phyloP scores from a whole-genome alignment of 2,888 invertebrate genomes.

The Eupithecia centaureata region DNA sequence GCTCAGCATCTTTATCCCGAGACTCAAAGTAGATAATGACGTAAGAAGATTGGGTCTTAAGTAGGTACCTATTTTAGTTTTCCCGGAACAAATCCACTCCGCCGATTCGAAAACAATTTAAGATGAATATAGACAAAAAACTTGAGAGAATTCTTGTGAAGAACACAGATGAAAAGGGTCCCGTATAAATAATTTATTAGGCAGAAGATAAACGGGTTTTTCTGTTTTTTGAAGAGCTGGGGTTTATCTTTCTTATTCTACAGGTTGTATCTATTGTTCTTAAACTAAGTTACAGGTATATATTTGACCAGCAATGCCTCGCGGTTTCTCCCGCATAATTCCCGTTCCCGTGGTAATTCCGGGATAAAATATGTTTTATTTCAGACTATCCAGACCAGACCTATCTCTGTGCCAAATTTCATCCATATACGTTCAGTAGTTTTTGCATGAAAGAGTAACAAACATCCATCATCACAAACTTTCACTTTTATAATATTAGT shows the following conservation, averaged over 20 bases:
- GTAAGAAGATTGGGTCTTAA: conserved; percentile 50
- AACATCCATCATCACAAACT: too few species aligned
- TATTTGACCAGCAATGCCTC: too few species aligned
- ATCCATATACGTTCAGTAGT: too few species aligned
- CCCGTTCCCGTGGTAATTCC: too few species aligned
- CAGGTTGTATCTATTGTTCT: neutral
- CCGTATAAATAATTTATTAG: conserved; percentile 39
- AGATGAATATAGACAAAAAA: conserved; percentile 56
- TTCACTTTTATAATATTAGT: too few species aligned
- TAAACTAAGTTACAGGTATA: neutral
- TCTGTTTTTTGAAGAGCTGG: conserved; percentile 14
- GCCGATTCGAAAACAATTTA: conserved; percentile 50
- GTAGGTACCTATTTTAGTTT: conserved; percentile 55
- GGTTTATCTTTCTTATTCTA: conserved; percentile 2
- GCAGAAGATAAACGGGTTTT: conserved; percentile 21
- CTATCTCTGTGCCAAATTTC: too few species aligned
- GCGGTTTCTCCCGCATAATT: too few species aligned
- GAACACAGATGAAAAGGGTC: conserved; percentile 41
- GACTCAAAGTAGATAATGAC: conserved; percentile 39
- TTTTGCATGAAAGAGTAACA: too few species aligned
- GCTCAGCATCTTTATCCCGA: conserved; percentile 10
- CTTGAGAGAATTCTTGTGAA: conserved; percentile 46
- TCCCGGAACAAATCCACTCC: conserved; percentile 55
- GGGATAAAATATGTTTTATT: too few species aligned
- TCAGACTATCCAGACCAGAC: too few species aligned